Evolutionary conservation across 2,888 invertebrate genomes (phyloP).

Genomic region (Pteria penguin): DNA sequence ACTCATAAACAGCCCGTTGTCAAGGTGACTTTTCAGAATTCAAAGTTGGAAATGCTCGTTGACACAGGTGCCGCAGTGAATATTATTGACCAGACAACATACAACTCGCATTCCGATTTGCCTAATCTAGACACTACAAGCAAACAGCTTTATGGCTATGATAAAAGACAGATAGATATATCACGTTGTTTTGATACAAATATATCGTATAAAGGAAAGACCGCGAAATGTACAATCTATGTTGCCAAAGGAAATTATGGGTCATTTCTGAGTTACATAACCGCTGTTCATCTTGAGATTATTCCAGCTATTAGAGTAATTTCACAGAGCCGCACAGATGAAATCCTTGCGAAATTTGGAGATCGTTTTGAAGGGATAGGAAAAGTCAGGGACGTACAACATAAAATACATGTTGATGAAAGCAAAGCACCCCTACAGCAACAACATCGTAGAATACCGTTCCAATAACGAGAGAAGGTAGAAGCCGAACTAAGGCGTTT

Average conservation of each 20-base stretch:
- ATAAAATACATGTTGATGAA: conserved; percentile 49
- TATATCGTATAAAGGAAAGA: neutral
- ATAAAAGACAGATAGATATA: neutral
- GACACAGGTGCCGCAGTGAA: conserved; percentile 8
- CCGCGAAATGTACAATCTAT: neutral
- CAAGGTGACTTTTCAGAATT: neutral
- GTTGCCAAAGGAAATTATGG: conserved; percentile 5
- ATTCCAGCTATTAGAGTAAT: conserved; percentile 16
- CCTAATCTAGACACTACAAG: neutral
- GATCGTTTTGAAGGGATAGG: conserved; percentile 37
- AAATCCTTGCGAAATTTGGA: conserved; percentile 11
- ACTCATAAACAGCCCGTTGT: neutral
- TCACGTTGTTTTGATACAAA: conserved; percentile 2
- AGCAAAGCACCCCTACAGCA: conserved; percentile 41
- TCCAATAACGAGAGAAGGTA: conserved; percentile 52
- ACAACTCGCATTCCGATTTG: neutral
- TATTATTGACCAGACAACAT: neutral
- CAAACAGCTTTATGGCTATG: conserved; percentile 9
- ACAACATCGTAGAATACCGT: conserved; percentile 50
- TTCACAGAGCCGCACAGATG: neutral
- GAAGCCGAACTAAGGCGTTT: conserved; percentile 55
- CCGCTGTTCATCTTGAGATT: conserved; percentile 24
- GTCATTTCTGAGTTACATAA: conserved; percentile 18
- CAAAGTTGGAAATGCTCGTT: conserved; percentile 4
- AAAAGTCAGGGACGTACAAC: conserved; percentile 39